phyloP scores from a whole-genome alignment of 92 coral and sea anemone genomes.

The Pocillopora meandrina region DNA sequence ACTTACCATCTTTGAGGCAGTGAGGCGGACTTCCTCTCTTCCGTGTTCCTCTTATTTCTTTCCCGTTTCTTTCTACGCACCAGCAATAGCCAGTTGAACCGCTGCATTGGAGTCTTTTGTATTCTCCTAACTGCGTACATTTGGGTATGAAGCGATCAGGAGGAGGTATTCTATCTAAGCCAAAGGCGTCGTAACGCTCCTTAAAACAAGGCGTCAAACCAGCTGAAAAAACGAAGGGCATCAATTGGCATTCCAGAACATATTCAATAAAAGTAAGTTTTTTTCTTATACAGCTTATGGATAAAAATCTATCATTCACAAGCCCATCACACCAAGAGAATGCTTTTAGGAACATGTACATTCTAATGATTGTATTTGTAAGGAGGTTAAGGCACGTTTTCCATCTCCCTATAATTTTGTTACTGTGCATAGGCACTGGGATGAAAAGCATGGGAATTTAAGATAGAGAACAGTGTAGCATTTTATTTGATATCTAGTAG shows the following conservation, averaged over 20 bases:
- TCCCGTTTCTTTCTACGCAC: conserved; percentile 76
- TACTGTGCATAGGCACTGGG: too few species aligned
- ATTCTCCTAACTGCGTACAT: conserved; percentile 73
- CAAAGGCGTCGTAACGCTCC: conserved; percentile 67
- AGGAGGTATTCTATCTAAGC: conserved; percentile 40
- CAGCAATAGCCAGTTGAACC: conserved; percentile 57
- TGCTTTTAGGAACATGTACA: too few species aligned
- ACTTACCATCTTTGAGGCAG: conserved; percentile 66
- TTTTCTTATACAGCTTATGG: too few species aligned
- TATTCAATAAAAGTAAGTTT: too few species aligned
- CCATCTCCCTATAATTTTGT: too few species aligned
- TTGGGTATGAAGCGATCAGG: conserved; percentile 70
- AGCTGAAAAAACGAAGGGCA: conserved; percentile 31
- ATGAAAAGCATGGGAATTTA: too few species aligned
- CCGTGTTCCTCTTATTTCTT: conserved; percentile 76
- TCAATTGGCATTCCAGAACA: background rate
- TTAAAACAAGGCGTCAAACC: conserved; percentile 80
- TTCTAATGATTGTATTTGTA: too few species aligned
- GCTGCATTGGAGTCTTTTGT: conserved; percentile 77
- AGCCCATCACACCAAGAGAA: too few species aligned
- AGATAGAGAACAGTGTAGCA: too few species aligned
- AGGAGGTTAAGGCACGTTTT: too few species aligned
- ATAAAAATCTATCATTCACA: too few species aligned
- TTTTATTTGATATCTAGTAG: background rate
- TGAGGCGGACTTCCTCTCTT: conserved; percentile 59